Evolutionary conservation across 2,888 invertebrate genomes (phyloP).

Genomic region (Augiades crinisus): DNA sequence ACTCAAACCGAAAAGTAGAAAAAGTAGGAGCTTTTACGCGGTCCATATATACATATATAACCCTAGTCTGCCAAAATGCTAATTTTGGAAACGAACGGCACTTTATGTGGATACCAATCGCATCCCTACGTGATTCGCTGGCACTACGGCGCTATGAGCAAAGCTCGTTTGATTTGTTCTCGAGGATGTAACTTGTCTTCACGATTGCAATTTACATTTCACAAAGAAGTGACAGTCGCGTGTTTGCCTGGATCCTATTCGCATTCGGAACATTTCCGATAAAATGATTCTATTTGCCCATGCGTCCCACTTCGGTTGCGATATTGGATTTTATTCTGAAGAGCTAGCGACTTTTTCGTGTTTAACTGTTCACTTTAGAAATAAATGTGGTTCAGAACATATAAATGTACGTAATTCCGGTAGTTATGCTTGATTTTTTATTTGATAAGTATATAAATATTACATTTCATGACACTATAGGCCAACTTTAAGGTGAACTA

Average conservation of each 20-base stretch:
- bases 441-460: too few species aligned
- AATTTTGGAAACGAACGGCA: too few species aligned
- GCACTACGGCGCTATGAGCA: background rate
- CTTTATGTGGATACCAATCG: too few species aligned
- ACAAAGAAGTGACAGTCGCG: background rate
- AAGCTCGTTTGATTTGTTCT: background rate
- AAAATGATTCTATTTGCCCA: conserved; percentile 1
- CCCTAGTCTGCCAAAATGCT: too few species aligned
- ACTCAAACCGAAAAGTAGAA: too few species aligned
- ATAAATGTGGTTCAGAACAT: background rate
- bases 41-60: too few species aligned
- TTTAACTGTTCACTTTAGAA: background rate
- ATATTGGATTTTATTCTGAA: conserved; percentile 1
- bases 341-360: background rate
- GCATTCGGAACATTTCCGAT: background rate
- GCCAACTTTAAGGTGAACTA: too few species aligned
- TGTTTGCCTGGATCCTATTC: background rate
- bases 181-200: background rate
- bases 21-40: too few species aligned
- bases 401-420: too few species aligned
- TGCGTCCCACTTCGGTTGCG: background rate
- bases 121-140: background rate
- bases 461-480: too few species aligned
- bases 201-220: conserved; percentile 3
- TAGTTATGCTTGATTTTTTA: too few species aligned